phyloP scores from a whole-genome alignment of 2,888 invertebrate genomes.

The Mystacides longicornis region DNA sequence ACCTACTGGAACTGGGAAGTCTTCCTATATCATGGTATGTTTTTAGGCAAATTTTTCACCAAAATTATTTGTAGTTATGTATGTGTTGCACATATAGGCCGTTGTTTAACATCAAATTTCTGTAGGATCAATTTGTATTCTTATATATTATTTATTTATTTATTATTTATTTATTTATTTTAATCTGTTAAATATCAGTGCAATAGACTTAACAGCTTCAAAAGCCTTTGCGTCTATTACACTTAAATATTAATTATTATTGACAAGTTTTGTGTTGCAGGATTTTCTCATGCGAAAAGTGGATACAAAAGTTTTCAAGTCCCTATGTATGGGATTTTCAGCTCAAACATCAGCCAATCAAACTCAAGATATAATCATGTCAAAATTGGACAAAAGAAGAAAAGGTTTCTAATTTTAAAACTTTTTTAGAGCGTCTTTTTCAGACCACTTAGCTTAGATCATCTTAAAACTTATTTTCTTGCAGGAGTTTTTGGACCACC shows the following conservation, averaged over 20 bases:
- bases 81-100: neutral
- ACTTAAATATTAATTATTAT: no score
- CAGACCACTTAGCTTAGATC: neutral
- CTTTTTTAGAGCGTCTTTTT: neutral
- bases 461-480: conserved; percentile 14
- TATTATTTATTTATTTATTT: neutral
- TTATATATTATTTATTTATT: no score
- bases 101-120: neutral
- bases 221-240: no score
- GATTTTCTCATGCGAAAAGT: conserved; percentile 76
- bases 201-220: no score
- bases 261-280: no score
- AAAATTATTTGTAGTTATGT: neutral
- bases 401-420: conserved; percentile 52
- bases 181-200: no score
- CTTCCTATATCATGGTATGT: conserved; percentile 72
- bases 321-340: conserved; percentile 84
- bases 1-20: conserved; percentile 93
- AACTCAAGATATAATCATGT: conserved; percentile 92
- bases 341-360: conserved; percentile 91
- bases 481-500: conserved; percentile 86
- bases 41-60: neutral
- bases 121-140: conserved; percentile 1
- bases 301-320: conserved; percentile 70
- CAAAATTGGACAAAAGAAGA: conserved; percentile 83